These are phyloP conservation scores for Miltochrista miniata DNA, from an alignment of 2,888 invertebrate genomes.

Conservation along the genomic window DNA sequence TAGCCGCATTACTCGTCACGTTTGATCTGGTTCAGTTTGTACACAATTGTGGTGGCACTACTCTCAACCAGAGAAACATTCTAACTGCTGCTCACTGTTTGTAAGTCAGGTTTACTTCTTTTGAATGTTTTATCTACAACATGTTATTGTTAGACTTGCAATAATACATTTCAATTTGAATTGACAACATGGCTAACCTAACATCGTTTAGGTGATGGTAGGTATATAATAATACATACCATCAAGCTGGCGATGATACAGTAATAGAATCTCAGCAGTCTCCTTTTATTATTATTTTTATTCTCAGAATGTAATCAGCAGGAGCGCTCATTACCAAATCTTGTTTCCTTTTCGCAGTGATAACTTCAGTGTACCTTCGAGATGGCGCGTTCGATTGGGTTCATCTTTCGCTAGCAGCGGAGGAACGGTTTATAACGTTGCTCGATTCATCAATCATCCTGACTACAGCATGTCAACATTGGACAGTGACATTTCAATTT, in stretches of 20 bases:
- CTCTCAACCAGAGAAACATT: slow-evolving; percentile 4
- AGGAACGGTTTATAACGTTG: background rate
- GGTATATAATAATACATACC: too few species aligned
- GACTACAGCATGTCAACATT: background rate
- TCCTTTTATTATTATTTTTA: too few species aligned
- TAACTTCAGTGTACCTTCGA: background rate
- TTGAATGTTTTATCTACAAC: too few species aligned
- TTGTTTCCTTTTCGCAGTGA: background rate
- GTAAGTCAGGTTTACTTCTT: slow-evolving; percentile 8
- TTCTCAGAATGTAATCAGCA: too few species aligned
- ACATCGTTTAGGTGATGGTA: too few species aligned
- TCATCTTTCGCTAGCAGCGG: slow-evolving; percentile 1
- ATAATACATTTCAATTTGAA: too few species aligned
- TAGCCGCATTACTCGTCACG: background rate
- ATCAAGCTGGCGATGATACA: too few species aligned
- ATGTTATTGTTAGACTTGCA: too few species aligned
- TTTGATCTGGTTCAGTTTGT: background rate
- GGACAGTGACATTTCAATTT: slow-evolving; percentile 3
- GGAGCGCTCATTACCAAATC: too few species aligned
- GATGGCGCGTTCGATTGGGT: slow-evolving; percentile 6
- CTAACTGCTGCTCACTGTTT: slow-evolving; percentile 8
- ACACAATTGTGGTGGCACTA: slow-evolving; percentile 4
- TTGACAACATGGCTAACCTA: too few species aligned
- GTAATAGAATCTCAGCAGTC: background rate
- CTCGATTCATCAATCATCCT: background rate